Evolutionary conservation across 1,140 invertebrate genomes (phyloP).

Genomic region (Mactra quadrangularis): DNA sequence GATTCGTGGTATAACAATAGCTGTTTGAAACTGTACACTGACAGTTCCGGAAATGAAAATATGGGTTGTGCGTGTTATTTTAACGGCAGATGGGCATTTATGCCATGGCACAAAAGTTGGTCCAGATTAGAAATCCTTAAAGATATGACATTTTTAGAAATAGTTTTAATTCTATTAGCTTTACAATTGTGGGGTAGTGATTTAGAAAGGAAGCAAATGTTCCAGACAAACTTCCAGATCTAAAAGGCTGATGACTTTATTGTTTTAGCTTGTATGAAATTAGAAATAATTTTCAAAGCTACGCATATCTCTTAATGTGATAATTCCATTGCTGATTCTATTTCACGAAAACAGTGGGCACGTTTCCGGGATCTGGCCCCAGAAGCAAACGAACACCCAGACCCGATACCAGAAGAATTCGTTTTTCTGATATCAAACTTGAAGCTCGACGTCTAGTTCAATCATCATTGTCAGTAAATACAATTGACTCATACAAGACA

Average conservation of each 20-base stretch:
- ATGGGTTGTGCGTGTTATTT: too few species aligned
- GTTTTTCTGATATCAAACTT: too few species aligned
- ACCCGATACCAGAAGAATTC: not conserved
- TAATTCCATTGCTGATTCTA: not conserved
- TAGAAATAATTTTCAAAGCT: too few species aligned
- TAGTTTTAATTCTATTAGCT: not conserved
- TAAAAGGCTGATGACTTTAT: not conserved
- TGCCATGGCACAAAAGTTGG: not conserved
- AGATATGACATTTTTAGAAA: constrained; percentile 1
- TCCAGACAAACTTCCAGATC: constrained; percentile 1
- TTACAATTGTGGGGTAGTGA: not conserved
- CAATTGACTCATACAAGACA: not conserved
- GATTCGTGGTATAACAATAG: too few species aligned
- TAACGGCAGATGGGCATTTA: too few species aligned
- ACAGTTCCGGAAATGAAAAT: too few species aligned
- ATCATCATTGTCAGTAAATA: too few species aligned
- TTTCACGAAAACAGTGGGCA: not conserved
- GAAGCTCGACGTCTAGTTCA: not conserved
- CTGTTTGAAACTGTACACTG: too few species aligned
- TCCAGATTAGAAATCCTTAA: not conserved
- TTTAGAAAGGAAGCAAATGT: not conserved
- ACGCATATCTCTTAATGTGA: not conserved
- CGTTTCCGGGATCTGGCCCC: too few species aligned
- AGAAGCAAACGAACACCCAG: too few species aligned
- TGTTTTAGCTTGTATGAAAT: too few species aligned